Percentiles rank a stretch among this genome's conserved stretches.
Evolutionary conservation across 2,113 vertebrate species (phyloP).

Genomic region (Stigmatopora argus): DNA sequence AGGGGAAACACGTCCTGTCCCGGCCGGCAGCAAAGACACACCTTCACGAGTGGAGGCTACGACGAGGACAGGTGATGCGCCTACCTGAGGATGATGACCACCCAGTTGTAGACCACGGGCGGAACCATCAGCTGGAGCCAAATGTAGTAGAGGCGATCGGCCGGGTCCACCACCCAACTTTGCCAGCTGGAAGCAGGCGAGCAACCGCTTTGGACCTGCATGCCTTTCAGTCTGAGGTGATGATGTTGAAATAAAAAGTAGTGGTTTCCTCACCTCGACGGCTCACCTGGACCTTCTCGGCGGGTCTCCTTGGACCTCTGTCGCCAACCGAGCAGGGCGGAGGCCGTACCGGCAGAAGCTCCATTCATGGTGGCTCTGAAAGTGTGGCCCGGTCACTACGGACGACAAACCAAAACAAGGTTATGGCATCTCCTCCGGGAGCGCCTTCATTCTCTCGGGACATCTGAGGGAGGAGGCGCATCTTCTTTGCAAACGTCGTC

Average conservation of each 20-base stretch:
- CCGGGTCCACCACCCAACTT: constrained; percentile 76
- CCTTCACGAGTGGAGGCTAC: neutral
- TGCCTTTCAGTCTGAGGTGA: too few species aligned
- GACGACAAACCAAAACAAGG: constrained; percentile 50
- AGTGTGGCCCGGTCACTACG: constrained; percentile 64
- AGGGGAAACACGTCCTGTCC: constrained; percentile 79
- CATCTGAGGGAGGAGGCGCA: neutral
- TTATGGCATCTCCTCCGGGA: constrained; percentile 35
- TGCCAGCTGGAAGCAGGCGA: constrained; percentile 52
- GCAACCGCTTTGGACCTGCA: neutral
- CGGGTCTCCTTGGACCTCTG: constrained; percentile 33
- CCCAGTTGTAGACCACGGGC: constrained; percentile 85
- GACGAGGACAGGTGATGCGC: neutral
- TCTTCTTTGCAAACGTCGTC: neutral
- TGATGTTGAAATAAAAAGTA: too few species aligned
- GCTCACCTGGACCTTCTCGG: constrained; percentile 8
- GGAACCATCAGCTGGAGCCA: constrained; percentile 82
- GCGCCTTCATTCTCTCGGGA: constrained; percentile 26
- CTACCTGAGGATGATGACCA: constrained; percentile 83
- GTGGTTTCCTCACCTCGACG: too few species aligned
- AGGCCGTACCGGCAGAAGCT: constrained; percentile 12
- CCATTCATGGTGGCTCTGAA: neutral
- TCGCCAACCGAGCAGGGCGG: constrained; percentile 55
- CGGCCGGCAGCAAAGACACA: neutral
- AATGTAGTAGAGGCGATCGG: constrained; percentile 77